A percentile compares a stretch with the other conserved stretches of the same genome.
Evolutionary conservation across 2,797 vertebrate species (phyloP).

Genomic region (Mionectes olivaceus): DNA sequence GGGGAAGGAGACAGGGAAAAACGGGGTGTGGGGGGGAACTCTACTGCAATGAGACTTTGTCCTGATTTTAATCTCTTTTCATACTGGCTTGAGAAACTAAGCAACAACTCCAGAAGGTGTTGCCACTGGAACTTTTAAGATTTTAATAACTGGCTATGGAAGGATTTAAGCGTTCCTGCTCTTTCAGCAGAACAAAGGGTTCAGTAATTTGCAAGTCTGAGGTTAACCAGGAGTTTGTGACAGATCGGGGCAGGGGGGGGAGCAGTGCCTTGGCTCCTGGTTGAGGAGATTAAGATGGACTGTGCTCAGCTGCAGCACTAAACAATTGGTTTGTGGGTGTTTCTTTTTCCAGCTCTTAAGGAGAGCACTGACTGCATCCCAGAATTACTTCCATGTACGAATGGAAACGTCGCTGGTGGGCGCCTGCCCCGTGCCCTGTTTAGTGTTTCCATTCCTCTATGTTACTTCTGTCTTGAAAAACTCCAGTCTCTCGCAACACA

Average conservation of each 20-base stretch:
- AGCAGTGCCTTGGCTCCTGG: constrained; percentile 13
- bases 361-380: constrained; percentile 29
- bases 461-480: constrained; percentile 4
- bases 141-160: neutral
- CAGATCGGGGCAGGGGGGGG: fast-evolving
- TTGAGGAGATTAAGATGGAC: neutral
- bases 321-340: neutral
- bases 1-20: neutral
- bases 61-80: neutral
- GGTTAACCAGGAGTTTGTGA: constrained; percentile 1
- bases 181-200: neutral
- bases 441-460: neutral
- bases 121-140: neutral
- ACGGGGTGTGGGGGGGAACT: neutral
- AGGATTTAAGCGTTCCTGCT: neutral
- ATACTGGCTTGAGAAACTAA: neutral
- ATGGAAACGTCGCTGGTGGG: constrained; percentile 15
- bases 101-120: neutral
- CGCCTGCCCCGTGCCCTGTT: neutral
- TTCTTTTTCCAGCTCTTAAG: neutral
- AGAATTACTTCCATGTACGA: neutral
- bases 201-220: neutral
- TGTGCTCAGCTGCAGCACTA: constrained; percentile 9
- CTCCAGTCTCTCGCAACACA: neutral
- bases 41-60: neutral